Conservation (phyloP, 2,113 vertebrate genomes). For the Ramphastos sulfuratus region DNA sequence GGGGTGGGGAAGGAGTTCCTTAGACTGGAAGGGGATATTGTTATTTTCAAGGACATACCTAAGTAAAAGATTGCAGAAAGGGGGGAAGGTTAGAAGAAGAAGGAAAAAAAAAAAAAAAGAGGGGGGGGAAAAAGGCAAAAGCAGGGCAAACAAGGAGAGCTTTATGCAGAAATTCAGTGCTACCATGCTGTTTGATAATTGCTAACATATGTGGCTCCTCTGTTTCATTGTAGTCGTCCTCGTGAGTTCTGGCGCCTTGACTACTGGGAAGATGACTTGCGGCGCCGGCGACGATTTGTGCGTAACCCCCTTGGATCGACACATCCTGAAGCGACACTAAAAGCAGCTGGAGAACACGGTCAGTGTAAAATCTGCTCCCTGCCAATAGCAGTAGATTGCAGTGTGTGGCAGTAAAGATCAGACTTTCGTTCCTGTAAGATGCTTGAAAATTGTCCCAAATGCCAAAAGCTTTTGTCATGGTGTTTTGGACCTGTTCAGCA, state of each 20-base stretch:
- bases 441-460: conserved; percentile 53
- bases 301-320: conserved; percentile 96
- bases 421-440: conserved; percentile 59
- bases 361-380: conserved; percentile 77
- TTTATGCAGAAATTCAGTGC: conserved; percentile 89
- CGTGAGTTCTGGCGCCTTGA: conserved; percentile 99
- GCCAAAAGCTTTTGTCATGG: conserved; percentile 11
- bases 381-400: conserved; percentile 77
- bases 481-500: background rate
- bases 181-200: conserved; percentile 97
- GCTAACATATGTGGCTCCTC: conserved; percentile 97
- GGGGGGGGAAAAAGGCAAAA: conserved; percentile 46
- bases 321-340: conserved; percentile 96
- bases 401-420: conserved; percentile 72
- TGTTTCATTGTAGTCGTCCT: conserved; percentile 93
- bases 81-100: conserved; percentile 53
- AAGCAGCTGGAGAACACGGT: conserved; percentile 92
- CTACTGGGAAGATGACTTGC: conserved; percentile 99
- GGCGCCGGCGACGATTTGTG: conserved; percentile 96
- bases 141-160: conserved; percentile 89
- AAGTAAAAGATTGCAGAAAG: conserved; percentile 81
- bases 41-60: conserved; percentile 87
- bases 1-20: conserved; percentile 79
- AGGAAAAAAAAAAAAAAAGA: background rate
- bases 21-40: conserved; percentile 83